Conservation (phyloP, 2,113 vertebrate species). For the Erinaceus europaeus region DNA sequence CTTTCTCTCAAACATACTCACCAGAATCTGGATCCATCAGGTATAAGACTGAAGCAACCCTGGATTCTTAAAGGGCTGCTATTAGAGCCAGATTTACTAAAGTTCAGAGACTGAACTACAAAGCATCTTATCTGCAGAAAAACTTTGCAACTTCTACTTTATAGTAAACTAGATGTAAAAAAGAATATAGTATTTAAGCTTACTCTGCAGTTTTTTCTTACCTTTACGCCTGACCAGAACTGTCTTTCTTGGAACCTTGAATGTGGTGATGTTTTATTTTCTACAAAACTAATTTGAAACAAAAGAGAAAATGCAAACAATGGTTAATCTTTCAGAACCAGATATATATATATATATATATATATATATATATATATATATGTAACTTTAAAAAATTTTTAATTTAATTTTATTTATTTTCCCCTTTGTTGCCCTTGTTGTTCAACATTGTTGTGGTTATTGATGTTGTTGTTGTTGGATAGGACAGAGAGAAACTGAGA, state of each 20-base stretch:
- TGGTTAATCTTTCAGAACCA: slow-evolving; percentile 27
- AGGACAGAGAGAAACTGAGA: too few species aligned
- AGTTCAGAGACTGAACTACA: too few species aligned
- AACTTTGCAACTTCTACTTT: neutral
- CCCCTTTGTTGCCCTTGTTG: too few species aligned
- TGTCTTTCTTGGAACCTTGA: slow-evolving; percentile 88
- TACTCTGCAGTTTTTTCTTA: slow-evolving; percentile 69
- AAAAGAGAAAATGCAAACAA: neutral
- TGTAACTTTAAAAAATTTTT: too few species aligned
- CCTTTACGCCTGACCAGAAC: slow-evolving; percentile 93
- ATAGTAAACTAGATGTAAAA: neutral
- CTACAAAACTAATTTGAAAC: slow-evolving; percentile 79
- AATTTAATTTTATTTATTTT: too few species aligned
- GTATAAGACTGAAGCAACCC: neutral
- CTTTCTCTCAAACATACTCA: neutral
- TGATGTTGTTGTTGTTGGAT: too few species aligned
- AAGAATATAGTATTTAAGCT: neutral
- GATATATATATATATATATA: too few species aligned
- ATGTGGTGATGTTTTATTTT: slow-evolving; percentile 84
- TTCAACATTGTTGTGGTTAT: too few species aligned
- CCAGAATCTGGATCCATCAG: neutral
- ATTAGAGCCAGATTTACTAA: neutral
- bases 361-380: too few species aligned
- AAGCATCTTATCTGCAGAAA: neutral
- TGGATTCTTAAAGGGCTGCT: neutral